These are phyloP conservation scores for Haliaeetus leucogaster DNA, from an alignment of 2,113 vertebrate species.

Conservation along the genomic window DNA sequence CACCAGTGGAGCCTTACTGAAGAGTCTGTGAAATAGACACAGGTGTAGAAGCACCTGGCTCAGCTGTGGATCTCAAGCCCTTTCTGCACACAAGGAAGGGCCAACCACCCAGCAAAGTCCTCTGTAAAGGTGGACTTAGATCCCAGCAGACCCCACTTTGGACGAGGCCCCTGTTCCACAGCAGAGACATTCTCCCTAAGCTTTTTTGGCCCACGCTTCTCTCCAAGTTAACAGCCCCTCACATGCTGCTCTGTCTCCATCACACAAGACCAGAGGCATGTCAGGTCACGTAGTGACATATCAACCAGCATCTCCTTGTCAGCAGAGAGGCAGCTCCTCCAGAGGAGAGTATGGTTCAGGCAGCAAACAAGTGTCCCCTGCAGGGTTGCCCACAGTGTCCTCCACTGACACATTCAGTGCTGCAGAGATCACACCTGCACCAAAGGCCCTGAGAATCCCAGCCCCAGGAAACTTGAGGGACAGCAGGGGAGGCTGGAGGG, in stretches of 20 bases:
- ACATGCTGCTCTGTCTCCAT: background rate
- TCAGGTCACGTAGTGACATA: background rate
- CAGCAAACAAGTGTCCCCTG: background rate
- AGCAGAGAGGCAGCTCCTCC: background rate
- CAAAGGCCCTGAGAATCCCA: background rate
- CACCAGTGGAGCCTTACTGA: background rate
- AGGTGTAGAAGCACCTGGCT: background rate
- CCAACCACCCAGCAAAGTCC: background rate
- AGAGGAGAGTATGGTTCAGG: background rate
- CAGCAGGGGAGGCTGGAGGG: background rate
- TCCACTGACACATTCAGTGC: fast-evolving
- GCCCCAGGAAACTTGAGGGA: background rate
- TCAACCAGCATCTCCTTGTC: background rate
- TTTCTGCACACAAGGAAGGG: background rate
- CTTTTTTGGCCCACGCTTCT: background rate
- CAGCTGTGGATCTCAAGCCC: background rate
- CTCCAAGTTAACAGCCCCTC: background rate
- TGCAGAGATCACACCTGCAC: background rate
- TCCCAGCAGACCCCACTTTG: background rate
- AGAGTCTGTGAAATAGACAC: background rate
- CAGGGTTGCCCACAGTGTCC: fast-evolving
- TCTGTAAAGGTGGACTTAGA: background rate
- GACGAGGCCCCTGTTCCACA: background rate
- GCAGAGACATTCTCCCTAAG: background rate
- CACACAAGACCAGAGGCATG: background rate